Evolutionary conservation across 2,888 invertebrate genomes (phyloP), one percentile per base, ranked within the genome.

Genomic region (Teleiodes luculella): DNA sequence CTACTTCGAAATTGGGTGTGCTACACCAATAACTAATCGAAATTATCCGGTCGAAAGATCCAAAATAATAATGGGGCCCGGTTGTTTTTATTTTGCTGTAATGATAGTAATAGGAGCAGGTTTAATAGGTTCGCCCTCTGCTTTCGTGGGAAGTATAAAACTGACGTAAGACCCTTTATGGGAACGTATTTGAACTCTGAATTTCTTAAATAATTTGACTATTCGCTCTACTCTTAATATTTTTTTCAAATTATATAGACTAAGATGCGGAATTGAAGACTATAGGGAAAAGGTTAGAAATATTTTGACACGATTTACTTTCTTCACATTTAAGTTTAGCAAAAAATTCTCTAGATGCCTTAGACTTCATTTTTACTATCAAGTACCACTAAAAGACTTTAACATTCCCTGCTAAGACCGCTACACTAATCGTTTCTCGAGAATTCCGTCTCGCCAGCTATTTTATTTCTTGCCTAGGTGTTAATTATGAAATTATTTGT

Each of bases 41-140:
- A 76, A 82, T 80, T 80, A 83, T 76, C 76, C 69, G 69, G 72
- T 76, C 72, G 68, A 76, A 74, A 80, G 74, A 74, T 74, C 73
- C 71, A 65, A 76, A 76, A 80, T 85, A 81, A 84, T 82, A 72
- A 80, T 68, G 65, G 75, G 69, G 68, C 63, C 63, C 63, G 60
- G 72, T 73, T 76, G 74, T 81, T 79, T 78, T 83, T 80, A 78
- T 83, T 83, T 82, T 74, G 64, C 69, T 66, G 74, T 85, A 86
- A 86, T 86, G 76, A 86, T 81, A 80, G 80, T 76, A 70, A 80
- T 82, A 74, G 74, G 74, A 76, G 64, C 63, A 61, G 59, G 58
- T 78, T 76, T 83, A 83, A 84, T 85, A 81, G 74, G 72, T 67
- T 74, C 57, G 62, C 70, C 73, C 74, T 66, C 67, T 70, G 66